These are phyloP conservation scores for Tenualosa thibaudeaui DNA, from an alignment of 2,797 vertebrate genomes.

Conservation along the genomic window DNA sequence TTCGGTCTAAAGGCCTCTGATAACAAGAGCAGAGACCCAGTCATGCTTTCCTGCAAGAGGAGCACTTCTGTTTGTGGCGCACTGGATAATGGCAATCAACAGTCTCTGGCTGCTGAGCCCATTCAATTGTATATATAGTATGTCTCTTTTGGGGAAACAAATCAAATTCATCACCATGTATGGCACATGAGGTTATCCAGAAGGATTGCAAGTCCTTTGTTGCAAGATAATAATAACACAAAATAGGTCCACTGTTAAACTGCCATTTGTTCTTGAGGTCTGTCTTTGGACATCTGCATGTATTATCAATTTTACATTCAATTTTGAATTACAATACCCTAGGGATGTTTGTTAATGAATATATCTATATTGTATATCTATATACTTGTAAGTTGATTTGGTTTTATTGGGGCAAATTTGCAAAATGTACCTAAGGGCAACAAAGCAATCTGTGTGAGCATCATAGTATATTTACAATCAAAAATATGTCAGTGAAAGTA, in stretches of 20 bases:
- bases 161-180: too few relatives aligned
- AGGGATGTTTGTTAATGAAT: background rate
- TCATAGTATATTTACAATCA: background rate
- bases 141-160: too few relatives aligned
- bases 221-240: too few relatives aligned
- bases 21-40: slow-evolving; percentile 24
- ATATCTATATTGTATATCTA: background rate
- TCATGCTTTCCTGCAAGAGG: background rate
- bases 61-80: background rate
- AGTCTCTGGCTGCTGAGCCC: background rate
- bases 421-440: background rate
- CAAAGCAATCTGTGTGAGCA: background rate
- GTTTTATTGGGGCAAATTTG: background rate
- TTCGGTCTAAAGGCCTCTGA: slow-evolving; percentile 22
- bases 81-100: background rate
- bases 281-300: too few relatives aligned
- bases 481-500: background rate
- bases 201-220: too few relatives aligned
- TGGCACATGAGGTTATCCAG: too few relatives aligned
- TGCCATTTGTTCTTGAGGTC: too few relatives aligned
- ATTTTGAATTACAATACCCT: background rate
- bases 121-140: too few relatives aligned
- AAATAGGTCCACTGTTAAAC: too few relatives aligned
- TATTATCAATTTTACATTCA: too few relatives aligned
- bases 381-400: background rate